Evolutionary conservation across 2,888 invertebrate genomes (phyloP), one percentile per base, ranked within the genome.

Genomic region (Dermolepida albohirtum): DNA sequence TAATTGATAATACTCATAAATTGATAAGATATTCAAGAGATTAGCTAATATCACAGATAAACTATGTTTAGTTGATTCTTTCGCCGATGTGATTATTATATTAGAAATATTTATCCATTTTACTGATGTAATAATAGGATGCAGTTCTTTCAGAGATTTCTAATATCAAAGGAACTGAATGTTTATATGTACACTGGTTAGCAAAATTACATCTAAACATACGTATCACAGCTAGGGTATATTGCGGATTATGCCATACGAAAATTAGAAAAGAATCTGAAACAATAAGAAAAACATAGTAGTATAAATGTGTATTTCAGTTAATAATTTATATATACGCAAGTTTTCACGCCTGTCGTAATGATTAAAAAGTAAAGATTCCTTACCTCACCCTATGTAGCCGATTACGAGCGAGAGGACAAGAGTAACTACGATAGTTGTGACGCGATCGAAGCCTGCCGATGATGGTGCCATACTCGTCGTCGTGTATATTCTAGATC

Each of bases 301-400:
- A 34, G 10, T 8, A 34, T 34, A 7, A 5, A 10, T 34, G 34
- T 34, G 4, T 22, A 22, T 22, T 22, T 22, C 1, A 22, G 22
- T 22, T 22, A 22, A 1, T 22, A 1, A 22, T 22, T 22, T 22
- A 22, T 22, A 22, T 22, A 4, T 22, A 22, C 2, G 2, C 22
- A 22, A 4, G 22, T 4, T 22, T 22, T 22, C 22, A 22, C 22
- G 22, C 22, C 22, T 22, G 22, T 2, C 4, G 22, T 22, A 22
- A n/a, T 22, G 4, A 22, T 51, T 51, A n/a, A 22, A 29, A 8
- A 14, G 5, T 2, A 8, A n/a, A 1, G 7, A 16, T 29, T 41
- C 8, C 90, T 81, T 75, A 92, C 91, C 91, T 91, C 90, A 92
- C 91, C 91, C 91, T 78, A 91, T 86, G 74, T 89, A 88, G 76